Evolutionary conservation across 2,113 vertebrate genomes (phyloP).

Genomic region (Suricata suricatta): DNA sequence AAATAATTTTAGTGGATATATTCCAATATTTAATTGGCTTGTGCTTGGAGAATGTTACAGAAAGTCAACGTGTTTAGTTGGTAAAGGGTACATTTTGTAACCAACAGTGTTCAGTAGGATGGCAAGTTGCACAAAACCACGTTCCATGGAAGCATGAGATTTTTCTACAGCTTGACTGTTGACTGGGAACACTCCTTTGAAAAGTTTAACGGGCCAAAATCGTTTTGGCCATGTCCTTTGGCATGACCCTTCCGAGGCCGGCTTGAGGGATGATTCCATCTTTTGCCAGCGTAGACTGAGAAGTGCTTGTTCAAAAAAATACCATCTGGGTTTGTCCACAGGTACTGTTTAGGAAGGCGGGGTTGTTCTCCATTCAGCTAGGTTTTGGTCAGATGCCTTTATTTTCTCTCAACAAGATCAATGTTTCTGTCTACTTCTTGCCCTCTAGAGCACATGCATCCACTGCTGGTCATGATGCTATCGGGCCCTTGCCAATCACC

Average conservation of each 20-base stretch:
- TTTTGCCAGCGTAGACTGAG: background rate
- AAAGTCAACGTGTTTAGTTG: background rate
- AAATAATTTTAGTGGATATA: background rate
- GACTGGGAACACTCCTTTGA: background rate
- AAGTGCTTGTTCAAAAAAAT: background rate
- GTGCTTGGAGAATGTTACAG: background rate
- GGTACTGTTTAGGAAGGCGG: background rate
- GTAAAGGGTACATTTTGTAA: background rate
- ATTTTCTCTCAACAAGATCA: background rate
- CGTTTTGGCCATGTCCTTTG: background rate
- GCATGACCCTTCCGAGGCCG: background rate
- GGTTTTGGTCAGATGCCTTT: background rate
- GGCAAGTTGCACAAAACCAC: background rate
- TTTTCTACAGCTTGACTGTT: too few species aligned
- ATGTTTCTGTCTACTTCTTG: background rate
- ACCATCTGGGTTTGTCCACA: background rate
- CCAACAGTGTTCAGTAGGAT: background rate
- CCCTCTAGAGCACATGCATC: rapidly evolving
- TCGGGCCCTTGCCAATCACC: too few species aligned
- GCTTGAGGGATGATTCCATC: background rate
- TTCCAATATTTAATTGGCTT: background rate
- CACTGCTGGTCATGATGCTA: rapidly evolving
- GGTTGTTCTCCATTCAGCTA: background rate
- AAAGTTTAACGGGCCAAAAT: background rate
- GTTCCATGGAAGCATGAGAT: rapidly evolving